Base-by-base conservation (phyloP, 37 sponge, comb jelly and placozoan genomes). In the Chondrosia reniformis region DNA sequence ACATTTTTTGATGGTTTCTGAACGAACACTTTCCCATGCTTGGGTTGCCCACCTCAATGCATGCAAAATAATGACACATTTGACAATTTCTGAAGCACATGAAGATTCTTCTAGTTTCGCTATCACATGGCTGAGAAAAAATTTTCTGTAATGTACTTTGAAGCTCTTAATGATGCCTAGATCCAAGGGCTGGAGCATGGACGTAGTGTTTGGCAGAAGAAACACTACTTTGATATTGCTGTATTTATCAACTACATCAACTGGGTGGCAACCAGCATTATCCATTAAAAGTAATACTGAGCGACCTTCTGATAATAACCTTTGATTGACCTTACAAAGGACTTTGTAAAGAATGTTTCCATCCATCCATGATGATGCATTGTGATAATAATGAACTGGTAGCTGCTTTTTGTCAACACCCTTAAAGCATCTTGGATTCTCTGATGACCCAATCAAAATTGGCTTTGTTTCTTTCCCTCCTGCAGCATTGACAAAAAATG, bases 401-500 rank as follows among this genome's bases (percentile, higher is more conserved):
- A 91, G 49, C 12, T 1, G 21, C 5, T 46, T 17, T 77, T 80
- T 87, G 42, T 87, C 67, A 55, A 87, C 40, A 25, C 82, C 58
- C 12, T 80, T 77, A 19, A 86, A 77, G 77, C 87, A 87, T 45
- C 88, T 74, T 21, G 84, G 92, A 30, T 76, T 92, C 61, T 82
- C 79, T 12, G 86, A 84, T 32, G 80, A 65, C 93, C 93, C 85
- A n/a, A 90, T 83, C 0, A 88, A 77, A 63, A 85, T 78, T 15
- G 85, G 92, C 42, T 76, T 80, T 37, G 27, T 3, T 65, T 80
- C 87, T 83, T 67, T 84, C 38, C 59, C 45, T 36, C 92, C 84
- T 67, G 46, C 46, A 58, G 80, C 84, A 75, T 69, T 83, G 45
- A 90, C 87, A 83, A 90, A 79, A 86, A 83, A 86, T n/a, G 84